Evolutionary conservation across 2,888 invertebrate genomes (phyloP).

Genomic region (Meloe dianella): DNA sequence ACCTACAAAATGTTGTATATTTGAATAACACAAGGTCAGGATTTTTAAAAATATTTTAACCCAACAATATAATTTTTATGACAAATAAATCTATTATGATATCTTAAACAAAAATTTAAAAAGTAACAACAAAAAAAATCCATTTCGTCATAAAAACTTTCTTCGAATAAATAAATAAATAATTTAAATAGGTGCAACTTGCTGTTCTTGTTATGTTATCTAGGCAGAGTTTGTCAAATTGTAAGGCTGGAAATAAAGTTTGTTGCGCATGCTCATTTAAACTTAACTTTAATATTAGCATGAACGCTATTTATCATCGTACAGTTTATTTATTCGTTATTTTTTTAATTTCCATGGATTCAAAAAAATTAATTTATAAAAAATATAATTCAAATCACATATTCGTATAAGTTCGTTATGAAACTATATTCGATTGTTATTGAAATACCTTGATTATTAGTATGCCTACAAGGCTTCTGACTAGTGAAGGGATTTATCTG

Average conservation of each 20-base stretch:
- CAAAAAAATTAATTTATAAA: no score
- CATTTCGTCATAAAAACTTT: slow-evolving; percentile 1
- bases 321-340: no score
- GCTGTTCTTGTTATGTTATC: not conserved
- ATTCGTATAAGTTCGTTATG: no score
- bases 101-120: not conserved
- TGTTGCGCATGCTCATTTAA: no score
- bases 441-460: slow-evolving; percentile 33
- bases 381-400: no score
- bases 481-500: slow-evolving; percentile 39
- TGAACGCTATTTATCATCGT: no score
- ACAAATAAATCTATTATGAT: not conserved
- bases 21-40: not conserved
- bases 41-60: not conserved
- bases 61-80: not conserved
- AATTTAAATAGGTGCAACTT: slow-evolving; percentile 6
- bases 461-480: slow-evolving; percentile 37
- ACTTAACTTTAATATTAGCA: no score
- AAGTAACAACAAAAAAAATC: not conserved
- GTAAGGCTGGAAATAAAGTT: no score
- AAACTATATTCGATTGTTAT: not conserved
- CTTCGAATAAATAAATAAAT: not conserved
- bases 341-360: no score
- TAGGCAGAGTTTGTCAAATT: not conserved
- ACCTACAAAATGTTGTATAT: not conserved